Base-by-base conservation (phyloP, 2,888 invertebrate species). In the Itoplectis maculator region DNA sequence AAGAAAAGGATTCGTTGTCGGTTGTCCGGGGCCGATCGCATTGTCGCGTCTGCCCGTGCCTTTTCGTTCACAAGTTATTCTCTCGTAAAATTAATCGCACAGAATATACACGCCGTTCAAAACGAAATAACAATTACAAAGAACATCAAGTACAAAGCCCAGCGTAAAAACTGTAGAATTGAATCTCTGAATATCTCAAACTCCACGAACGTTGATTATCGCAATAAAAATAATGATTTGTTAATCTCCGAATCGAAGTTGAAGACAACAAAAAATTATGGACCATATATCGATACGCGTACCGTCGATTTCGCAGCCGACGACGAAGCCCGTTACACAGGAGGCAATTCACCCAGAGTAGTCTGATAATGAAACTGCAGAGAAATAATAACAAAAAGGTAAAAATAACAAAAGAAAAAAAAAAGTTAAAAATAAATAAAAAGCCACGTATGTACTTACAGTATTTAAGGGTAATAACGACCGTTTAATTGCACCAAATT, bases 401-500 rank as follows among this genome's bases (percentile, higher is more conserved):
- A 37, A 70, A 68, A 65, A 47, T 29, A 74, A 78, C n/a, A n/a
- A n/a, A n/a, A n/a, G n/a, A 68, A 63, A 61, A 81, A 20, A 74
- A 65, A 80, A 74, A 79, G 61, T 59, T 23, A 70, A 68, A 81
- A 47, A 37, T 65, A 40, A 77, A 80, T 78, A 42, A 79, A 70
- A 83, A 86, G 84, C 82, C 79, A 87, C 85, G 81, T 85, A 88
- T 85, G 86, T 87, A 87, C 84, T 88, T 87, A 88, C 86, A 81
- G 82, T 85, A 88, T 84, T 87, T 87, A 88, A 87, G 82, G 81
- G 83, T 83, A 73, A 83, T 75, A 68, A 86, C 74, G 78, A 85
- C 84, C 86, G 84, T 88, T 88, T 85, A 81, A 88, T 87, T 88
- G 87, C 88, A 89, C 86, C 86, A 88, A 88, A 88, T 89, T 88